Conservation (phyloP, 2,888 invertebrate species). For the Cyclophora punctaria region DNA sequence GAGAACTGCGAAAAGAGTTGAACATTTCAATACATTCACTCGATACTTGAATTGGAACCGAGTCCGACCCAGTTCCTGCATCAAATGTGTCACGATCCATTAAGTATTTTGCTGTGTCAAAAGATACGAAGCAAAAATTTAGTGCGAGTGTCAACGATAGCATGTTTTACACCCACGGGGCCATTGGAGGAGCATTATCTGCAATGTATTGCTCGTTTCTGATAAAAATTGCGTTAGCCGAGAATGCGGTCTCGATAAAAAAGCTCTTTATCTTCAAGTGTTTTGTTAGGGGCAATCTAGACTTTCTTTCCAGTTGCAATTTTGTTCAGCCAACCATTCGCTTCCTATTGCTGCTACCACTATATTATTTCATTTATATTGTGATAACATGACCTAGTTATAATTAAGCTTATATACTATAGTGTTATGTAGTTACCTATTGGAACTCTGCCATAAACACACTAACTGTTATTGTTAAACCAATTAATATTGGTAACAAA, state of each 20-base stretch:
- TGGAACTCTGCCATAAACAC: too few species aligned
- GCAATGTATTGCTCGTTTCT: constrained; percentile 16
- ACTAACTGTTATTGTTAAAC: too few species aligned
- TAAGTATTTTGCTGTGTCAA: constrained; percentile 18
- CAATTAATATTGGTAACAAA: too few species aligned
- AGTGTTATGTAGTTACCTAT: too few species aligned
- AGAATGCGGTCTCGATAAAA: constrained; percentile 21
- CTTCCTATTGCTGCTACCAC: too few species aligned
- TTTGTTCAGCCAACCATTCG: too few species aligned
- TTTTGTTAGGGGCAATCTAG: not conserved
- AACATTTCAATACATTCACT: not conserved
- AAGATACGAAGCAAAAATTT: constrained; percentile 17
- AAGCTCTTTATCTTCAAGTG: constrained; percentile 8
- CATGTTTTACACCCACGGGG: constrained; percentile 26
- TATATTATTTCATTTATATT: too few species aligned
- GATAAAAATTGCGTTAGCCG: constrained; percentile 9
- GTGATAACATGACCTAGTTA: too few species aligned
- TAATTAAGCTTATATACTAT: too few species aligned
- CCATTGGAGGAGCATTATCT: constrained; percentile 32
- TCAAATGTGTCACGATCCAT: constrained; percentile 13
- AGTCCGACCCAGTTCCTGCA: constrained; percentile 9
- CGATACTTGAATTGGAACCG: not conserved
- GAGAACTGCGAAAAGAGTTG: too few species aligned
- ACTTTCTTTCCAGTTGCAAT: too few species aligned
- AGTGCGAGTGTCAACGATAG: constrained; percentile 15